Percentiles rank a stretch among this genome's conserved stretches.
Conservation (phyloP, 2,113 vertebrate genomes). For the Myotis yumanensis region DNA sequence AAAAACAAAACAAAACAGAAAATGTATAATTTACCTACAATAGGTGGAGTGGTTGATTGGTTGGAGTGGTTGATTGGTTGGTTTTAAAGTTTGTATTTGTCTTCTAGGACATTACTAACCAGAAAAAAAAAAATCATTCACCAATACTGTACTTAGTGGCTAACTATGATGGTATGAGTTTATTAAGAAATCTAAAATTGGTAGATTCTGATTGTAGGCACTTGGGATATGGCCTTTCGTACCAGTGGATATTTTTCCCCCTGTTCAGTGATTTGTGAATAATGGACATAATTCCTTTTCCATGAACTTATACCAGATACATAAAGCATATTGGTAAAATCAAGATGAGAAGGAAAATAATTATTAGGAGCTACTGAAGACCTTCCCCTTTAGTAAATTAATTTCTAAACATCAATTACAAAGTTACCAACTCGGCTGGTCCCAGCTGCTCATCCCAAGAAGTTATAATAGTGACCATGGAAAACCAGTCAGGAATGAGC, state of each 20-base stretch:
- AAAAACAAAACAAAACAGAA: not conserved
- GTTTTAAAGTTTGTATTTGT: not conserved
- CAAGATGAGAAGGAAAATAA: constrained; percentile 16
- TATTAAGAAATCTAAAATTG: constrained; percentile 41
- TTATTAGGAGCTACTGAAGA: not conserved
- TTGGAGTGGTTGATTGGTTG: not conserved
- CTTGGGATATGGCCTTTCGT: not conserved
- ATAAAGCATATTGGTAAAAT: constrained; percentile 42
- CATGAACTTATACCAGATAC: not conserved
- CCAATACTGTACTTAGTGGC: not conserved
- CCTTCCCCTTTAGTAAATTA: not conserved
- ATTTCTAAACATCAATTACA: not conserved
- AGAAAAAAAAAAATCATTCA: constrained; percentile 19
- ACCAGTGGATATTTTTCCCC: not conserved
- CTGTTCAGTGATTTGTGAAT: not conserved
- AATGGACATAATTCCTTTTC: not conserved
- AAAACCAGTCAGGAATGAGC: not conserved
- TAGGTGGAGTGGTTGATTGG: not conserved
- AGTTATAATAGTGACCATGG: not conserved
- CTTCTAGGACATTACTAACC: not conserved
- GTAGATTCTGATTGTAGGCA: not conserved
- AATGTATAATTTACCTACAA: not conserved
- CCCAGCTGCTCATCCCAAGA: not conserved
- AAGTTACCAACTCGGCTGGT: not conserved
- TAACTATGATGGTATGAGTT: not conserved